Base-by-base conservation (phyloP, 2,797 vertebrate genomes). In the Tokudaia tokunoshimensis region DNA sequence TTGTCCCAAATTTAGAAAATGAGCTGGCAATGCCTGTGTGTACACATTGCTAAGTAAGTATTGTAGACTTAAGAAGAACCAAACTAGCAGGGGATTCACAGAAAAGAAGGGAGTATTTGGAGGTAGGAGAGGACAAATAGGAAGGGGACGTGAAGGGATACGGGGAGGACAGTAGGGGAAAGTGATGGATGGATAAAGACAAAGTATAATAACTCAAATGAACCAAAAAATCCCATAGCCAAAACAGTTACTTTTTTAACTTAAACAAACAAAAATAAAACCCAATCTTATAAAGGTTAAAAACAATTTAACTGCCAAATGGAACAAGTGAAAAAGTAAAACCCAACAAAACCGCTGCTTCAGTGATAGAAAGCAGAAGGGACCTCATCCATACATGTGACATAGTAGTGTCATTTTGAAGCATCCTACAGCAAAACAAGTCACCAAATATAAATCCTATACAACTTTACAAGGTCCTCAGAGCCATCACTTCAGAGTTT, bases 1-100 rank as follows among this genome's bases (percentile, higher is more conserved):
- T 95, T 74, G 9, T 86, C 87, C 2, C 79, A 37, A 95, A 95
- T 22, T 94, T 65, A 88, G 10, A 75, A 91, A 96, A 83, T 81
- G 70, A 76, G 52, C 3, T 50, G 37, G 41, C 12, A n/a, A 81
- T 70, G 37, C 70, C 47, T 89, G 50, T 96, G 82, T 78, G 74
- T 31, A 82, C 52, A 92, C 8, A 55, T 80, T 95, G 50, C 11
- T 55, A 95, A 94, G 11, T 90, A 3, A 20, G 0, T 63, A 26
- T 65, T 94, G 22, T 63, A n/a, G 29, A 59, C 82, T 70, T 79
- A 82, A 76, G 17, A 12, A 79, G 55, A 94, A 76, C 3, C 10
- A 67, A 88, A 17, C 44, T 22, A 52, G 81, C 70, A 88, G 41
- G 59, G 0, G 7, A 3, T 50, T 90, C 47, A 92, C 14, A 29